A percentile compares a stretch with the other conserved stretches of the same genome.
phyloP scores from a whole-genome alignment of 2,797 vertebrate species.

The Tiaroga cobitis region DNA sequence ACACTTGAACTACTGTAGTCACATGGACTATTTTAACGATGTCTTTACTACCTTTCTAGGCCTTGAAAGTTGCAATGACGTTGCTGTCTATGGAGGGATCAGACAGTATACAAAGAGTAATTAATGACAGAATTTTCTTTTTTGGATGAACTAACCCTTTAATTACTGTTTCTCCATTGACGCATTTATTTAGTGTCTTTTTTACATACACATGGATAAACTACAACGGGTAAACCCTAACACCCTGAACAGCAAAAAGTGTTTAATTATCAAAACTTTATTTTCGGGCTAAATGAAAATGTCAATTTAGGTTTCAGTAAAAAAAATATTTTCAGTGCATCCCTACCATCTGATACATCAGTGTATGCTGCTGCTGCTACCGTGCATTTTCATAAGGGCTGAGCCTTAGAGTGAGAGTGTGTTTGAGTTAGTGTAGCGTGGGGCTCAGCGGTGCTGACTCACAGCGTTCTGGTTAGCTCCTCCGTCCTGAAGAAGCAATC shows the following conservation, averaged over 20 bases:
- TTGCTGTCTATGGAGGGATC: too few relatives aligned
- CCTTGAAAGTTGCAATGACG: too few relatives aligned
- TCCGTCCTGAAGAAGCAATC: conserved; percentile 29
- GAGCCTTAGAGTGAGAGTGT: background rate
- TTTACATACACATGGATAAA: background rate
- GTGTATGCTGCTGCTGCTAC: background rate
- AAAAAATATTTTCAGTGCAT: background rate
- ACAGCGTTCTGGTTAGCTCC: conserved; percentile 2
- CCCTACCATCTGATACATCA: background rate
- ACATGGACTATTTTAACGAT: too few relatives aligned
- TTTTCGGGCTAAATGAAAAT: background rate
- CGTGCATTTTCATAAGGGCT: background rate
- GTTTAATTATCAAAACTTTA: background rate
- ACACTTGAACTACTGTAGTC: too few relatives aligned
- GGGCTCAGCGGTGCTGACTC: conserved; percentile 37
- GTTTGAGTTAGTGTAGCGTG: conserved; percentile 18
- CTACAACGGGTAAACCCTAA: background rate
- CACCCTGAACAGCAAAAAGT: background rate
- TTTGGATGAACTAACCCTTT: too few relatives aligned
- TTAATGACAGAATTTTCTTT: too few relatives aligned
- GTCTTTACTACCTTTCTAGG: too few relatives aligned
- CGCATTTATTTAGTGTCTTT: background rate
- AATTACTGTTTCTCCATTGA: background rate
- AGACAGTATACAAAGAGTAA: too few relatives aligned
- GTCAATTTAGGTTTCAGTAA: background rate